Conservation (phyloP, 2,113 vertebrate species). For the Cyprinodon tularosa region DNA sequence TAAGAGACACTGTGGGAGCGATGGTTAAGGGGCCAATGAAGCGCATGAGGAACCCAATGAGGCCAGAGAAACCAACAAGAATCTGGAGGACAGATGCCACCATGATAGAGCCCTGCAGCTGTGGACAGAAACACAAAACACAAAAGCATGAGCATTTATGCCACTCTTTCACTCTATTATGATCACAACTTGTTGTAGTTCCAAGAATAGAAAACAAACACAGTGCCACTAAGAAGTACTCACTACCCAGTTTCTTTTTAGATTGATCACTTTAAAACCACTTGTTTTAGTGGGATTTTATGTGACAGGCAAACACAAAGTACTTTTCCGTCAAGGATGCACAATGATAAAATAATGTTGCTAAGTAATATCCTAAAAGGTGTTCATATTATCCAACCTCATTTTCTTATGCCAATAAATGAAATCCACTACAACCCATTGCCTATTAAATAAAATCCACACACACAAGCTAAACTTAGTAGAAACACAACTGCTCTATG, state of each 20-base stretch:
- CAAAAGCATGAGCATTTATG: not conserved
- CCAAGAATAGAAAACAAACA: not conserved
- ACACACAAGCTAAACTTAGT: too few relatives aligned
- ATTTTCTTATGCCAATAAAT: too few relatives aligned
- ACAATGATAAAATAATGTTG: not conserved
- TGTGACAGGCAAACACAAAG: not conserved
- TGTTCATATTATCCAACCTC: not conserved
- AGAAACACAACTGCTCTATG: too few relatives aligned
- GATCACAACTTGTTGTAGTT: not conserved
- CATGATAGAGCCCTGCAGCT: slow-evolving; percentile 94
- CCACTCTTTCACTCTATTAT: slow-evolving; percentile 7
- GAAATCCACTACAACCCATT: too few relatives aligned
- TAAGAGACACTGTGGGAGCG: slow-evolving; percentile 91
- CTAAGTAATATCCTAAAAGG: not conserved
- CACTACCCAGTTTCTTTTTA: not conserved
- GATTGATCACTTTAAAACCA: not conserved
- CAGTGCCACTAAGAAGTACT: not conserved
- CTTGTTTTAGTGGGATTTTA: not conserved
- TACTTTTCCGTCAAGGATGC: not conserved
- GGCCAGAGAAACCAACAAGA: slow-evolving; percentile 90
- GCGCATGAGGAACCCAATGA: slow-evolving; percentile 90
- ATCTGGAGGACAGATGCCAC: slow-evolving; percentile 92
- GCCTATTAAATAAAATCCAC: too few relatives aligned
- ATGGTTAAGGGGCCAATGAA: slow-evolving; percentile 95
- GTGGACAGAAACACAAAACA: slow-evolving; percentile 29